Evolutionary conservation across 2,797 vertebrate genomes (phyloP).

Genomic region (Lerista edwardsae): DNA sequence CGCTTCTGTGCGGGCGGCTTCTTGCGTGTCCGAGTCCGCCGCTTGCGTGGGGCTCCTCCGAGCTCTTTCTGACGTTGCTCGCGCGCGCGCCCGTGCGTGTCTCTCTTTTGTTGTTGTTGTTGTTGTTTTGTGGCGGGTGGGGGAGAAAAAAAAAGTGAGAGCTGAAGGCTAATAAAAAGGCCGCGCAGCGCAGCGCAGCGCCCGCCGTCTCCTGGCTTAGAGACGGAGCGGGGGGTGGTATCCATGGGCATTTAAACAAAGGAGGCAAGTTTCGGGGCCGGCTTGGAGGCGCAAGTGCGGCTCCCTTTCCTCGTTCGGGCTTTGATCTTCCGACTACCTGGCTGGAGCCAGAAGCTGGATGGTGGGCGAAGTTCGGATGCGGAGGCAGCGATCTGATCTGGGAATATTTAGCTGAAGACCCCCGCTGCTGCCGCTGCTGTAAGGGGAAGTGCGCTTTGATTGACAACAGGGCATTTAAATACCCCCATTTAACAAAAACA

Average conservation of each 20-base stretch:
- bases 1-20: neutral
- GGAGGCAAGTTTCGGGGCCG: slow-evolving; percentile 75
- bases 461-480: slow-evolving; percentile 97
- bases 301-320: slow-evolving; percentile 6
- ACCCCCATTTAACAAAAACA: slow-evolving; percentile 76
- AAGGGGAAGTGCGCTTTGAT: slow-evolving; percentile 81
- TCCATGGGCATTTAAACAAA: slow-evolving; percentile 83
- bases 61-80: neutral
- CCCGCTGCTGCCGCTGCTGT: slow-evolving; percentile 76
- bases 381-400: slow-evolving; percentile 37
- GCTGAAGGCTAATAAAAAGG: neutral
- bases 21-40: neutral
- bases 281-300: slow-evolving; percentile 60
- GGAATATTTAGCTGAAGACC: slow-evolving; percentile 15
- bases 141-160: neutral
- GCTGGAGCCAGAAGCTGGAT: slow-evolving; percentile 61
- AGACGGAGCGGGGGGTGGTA: slow-evolving; percentile 57
- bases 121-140: neutral
- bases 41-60: neutral
- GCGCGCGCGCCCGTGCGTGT: neutral
- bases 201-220: slow-evolving; percentile 57
- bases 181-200: neutral
- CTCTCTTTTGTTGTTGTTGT: neutral
- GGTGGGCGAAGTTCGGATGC: slow-evolving; percentile 41
- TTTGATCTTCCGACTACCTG: slow-evolving; percentile 47